These are phyloP conservation scores for Caretta caretta DNA, from an alignment of 2,113 vertebrate species.

Conservation along the genomic window DNA sequence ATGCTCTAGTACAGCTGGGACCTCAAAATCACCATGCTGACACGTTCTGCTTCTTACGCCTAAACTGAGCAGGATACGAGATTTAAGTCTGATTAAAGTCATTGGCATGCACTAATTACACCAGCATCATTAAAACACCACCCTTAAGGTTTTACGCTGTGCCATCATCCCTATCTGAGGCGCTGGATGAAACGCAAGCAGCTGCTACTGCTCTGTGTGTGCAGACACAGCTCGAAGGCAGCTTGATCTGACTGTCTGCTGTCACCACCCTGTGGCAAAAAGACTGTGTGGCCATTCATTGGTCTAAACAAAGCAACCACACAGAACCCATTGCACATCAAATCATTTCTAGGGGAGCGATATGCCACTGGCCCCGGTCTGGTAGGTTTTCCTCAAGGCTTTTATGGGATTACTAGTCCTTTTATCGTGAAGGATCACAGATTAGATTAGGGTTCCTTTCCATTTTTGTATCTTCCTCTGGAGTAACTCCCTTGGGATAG, in stretches of 20 bases:
- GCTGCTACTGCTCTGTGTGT: neutral
- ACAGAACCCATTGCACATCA: fast-evolving
- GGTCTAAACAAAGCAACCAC: neutral
- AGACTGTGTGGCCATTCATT: neutral
- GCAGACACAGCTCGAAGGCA: neutral
- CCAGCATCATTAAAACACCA: neutral
- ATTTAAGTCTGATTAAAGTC: neutral
- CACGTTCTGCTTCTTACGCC: neutral
- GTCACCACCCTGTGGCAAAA: neutral
- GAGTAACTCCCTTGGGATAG: neutral
- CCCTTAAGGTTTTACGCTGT: neutral
- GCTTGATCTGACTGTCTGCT: neutral
- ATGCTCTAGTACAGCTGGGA: neutral
- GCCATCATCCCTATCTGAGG: neutral
- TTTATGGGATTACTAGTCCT: neutral
- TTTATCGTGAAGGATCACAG: neutral
- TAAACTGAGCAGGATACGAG: neutral
- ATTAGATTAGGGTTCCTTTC: neutral
- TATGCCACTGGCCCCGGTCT: neutral
- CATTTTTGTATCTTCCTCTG: neutral
- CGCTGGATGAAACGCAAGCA: neutral
- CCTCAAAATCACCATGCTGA: neutral
- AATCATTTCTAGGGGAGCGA: neutral
- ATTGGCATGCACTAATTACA: neutral
- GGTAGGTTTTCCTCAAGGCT: neutral